phyloP scores from a whole-genome alignment of 2,113 vertebrate species.

The Brienomyrus longianalis region DNA sequence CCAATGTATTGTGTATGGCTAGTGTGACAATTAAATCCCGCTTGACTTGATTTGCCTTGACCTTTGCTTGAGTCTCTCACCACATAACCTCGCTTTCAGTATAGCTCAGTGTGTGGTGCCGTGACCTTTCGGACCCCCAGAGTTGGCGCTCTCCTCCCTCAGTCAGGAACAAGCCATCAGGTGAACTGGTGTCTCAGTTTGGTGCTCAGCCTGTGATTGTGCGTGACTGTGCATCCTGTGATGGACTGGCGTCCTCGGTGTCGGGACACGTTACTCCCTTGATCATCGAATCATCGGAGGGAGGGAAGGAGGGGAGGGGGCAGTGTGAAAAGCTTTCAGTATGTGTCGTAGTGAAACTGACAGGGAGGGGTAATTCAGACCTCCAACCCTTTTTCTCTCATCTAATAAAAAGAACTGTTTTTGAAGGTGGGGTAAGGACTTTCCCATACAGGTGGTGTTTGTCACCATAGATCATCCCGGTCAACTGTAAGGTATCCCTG shows the following conservation, averaged over 20 bases:
- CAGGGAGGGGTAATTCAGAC: too few species aligned
- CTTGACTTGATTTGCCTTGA: background rate
- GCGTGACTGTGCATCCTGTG: background rate
- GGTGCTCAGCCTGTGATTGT: too few species aligned
- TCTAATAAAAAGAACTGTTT: too few species aligned
- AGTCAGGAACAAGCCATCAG: background rate
- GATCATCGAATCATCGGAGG: background rate
- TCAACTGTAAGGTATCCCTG: too few species aligned
- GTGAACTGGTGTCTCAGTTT: background rate
- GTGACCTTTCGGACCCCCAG: background rate
- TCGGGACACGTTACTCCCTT: background rate
- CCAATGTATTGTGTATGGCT: background rate
- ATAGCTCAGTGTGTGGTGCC: background rate
- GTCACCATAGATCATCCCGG: too few species aligned
- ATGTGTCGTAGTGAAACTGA: too few species aligned
- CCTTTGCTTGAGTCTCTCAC: background rate
- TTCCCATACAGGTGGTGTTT: too few species aligned
- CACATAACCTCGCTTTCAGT: background rate
- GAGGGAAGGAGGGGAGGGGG: too few species aligned
- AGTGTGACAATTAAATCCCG: background rate
- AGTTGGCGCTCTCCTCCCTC: background rate
- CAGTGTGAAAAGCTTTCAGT: too few species aligned
- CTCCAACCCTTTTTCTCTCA: too few species aligned
- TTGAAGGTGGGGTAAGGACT: too few species aligned
- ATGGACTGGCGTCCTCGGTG: background rate